Evolutionary conservation across 2,888 invertebrate species (phyloP), one percentile per base, ranked within the genome.

Genomic region (Coremacera marginata): DNA sequence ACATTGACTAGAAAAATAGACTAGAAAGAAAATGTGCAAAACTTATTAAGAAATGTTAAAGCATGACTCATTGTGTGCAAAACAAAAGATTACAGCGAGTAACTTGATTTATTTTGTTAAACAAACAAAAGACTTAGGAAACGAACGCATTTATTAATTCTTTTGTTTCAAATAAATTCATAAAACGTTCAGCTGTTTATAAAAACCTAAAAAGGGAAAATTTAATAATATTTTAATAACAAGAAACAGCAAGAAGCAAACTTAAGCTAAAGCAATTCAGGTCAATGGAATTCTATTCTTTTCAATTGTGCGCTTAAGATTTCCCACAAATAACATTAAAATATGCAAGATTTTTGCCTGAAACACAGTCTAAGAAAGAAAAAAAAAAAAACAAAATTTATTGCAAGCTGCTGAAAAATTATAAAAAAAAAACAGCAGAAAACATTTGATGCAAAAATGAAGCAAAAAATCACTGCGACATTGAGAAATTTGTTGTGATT

Each of bases 401-500:
- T 51, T 70, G 75, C 49, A 11, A 11, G 60, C 44, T 5, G n/a
- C 31, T 11, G 1, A 16, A 65, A 11, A 44, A n/a, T n/a, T n/a
- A n/a, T n/a, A n/a, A 55, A 62, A 70, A 77, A 76, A 62, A 57
- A 37, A 55, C 76, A 75, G 71, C 27, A 75, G 70, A 70, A 76
- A 52, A n/a, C 25, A 72, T 60, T 34, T 27, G 7, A 74, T 67
- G 67, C 65, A 74, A 74, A 74, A 74, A 25, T 72, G 25, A 25
- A 72, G 31, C 72, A 76, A 37, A 71, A 65, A 77, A 78, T 81
- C 77, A 80, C 84, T 83, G 83, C 86, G 86, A 84, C 87, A 86
- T 87, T 87, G 86, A 86, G 85, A 84, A 85, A 85, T 62, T 60
- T 16, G 31, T 25, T 22, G 27, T 31, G 52, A 8, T 70, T 49